phyloP scores from a whole-genome alignment of 2,797 vertebrate species.

The Chanos chanos region DNA sequence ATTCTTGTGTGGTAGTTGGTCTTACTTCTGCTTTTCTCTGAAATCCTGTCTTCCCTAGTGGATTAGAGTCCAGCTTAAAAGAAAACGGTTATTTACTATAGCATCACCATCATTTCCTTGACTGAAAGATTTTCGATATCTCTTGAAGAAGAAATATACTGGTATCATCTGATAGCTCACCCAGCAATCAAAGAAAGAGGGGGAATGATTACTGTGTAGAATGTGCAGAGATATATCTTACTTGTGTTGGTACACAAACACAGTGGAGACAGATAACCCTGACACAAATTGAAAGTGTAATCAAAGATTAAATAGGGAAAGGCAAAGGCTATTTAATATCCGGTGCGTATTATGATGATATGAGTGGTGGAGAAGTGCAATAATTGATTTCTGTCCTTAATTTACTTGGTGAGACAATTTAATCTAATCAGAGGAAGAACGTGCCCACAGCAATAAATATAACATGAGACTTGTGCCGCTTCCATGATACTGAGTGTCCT shows the following conservation, averaged over 20 bases:
- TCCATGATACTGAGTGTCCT: constrained; percentile 28
- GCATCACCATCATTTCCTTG: no score
- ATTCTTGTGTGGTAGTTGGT: no score
- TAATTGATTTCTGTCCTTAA: constrained; percentile 59
- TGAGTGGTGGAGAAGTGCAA: constrained; percentile 34
- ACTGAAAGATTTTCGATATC: no score
- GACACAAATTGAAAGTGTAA: constrained; percentile 49
- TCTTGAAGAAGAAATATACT: constrained; percentile 22
- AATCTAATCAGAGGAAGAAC: constrained; percentile 50
- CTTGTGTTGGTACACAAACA: constrained; percentile 37
- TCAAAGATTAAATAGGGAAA: constrained; percentile 52
- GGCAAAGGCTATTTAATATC: constrained; percentile 45
- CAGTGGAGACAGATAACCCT: constrained; percentile 42
- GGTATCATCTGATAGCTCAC: constrained; percentile 37
- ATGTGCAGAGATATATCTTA: constrained; percentile 30
- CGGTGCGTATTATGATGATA: constrained; percentile 44
- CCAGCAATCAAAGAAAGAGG: constrained; percentile 42
- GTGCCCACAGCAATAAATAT: constrained; percentile 31
- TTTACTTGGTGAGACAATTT: constrained; percentile 51
- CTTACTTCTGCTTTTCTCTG: no score
- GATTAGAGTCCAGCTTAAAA: no score
- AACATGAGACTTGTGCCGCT: constrained; percentile 15
- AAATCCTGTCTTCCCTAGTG: no score
- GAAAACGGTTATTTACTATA: no score
- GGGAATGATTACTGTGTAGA: constrained; percentile 22